A percentile compares a stretch with the other conserved stretches of the same genome.
Conservation (phyloP, 2,113 vertebrate genomes). For the Scatophagus argus region DNA sequence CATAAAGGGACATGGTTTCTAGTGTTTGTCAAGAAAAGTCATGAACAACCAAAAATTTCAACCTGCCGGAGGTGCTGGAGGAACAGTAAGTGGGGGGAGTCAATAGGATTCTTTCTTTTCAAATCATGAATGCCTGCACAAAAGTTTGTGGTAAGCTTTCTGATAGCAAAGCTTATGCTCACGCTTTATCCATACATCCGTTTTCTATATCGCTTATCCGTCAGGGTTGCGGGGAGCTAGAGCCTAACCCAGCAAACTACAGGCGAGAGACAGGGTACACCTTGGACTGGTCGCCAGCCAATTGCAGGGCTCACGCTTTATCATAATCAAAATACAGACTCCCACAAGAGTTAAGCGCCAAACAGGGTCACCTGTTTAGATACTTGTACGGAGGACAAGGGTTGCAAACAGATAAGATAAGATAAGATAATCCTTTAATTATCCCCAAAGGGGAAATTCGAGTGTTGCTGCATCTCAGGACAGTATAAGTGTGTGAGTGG, state of each 20-base stretch:
- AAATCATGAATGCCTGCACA: not conserved
- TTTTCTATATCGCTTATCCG: too few relatives aligned
- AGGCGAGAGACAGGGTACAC: too few relatives aligned
- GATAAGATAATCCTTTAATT: too few relatives aligned
- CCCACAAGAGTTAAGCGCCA: conserved; percentile 8
- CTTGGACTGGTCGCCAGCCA: too few relatives aligned
- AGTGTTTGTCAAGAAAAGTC: not conserved
- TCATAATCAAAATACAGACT: conserved; percentile 9
- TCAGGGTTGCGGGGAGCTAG: too few relatives aligned
- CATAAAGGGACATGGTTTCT: too few relatives aligned
- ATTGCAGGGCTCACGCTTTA: not conserved
- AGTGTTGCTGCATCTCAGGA: too few relatives aligned
- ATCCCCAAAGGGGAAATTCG: too few relatives aligned
- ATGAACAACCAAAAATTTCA: not conserved
- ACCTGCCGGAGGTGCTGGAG: not conserved
- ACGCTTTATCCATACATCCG: not conserved
- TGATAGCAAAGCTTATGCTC: too few relatives aligned
- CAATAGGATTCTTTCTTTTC: not conserved
- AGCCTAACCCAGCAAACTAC: too few relatives aligned
- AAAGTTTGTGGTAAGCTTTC: not conserved
- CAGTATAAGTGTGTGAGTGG: too few relatives aligned
- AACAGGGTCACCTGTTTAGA: conserved; percentile 38
- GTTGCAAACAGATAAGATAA: conserved; percentile 48
- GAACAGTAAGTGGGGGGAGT: not conserved
- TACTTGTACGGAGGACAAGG: not conserved